A percentile compares a stretch with the other conserved stretches of the same genome.
These are phyloP conservation scores for Ceyx erithaca DNA, from an alignment of 2,797 vertebrate species.

Conservation along the genomic window DNA sequence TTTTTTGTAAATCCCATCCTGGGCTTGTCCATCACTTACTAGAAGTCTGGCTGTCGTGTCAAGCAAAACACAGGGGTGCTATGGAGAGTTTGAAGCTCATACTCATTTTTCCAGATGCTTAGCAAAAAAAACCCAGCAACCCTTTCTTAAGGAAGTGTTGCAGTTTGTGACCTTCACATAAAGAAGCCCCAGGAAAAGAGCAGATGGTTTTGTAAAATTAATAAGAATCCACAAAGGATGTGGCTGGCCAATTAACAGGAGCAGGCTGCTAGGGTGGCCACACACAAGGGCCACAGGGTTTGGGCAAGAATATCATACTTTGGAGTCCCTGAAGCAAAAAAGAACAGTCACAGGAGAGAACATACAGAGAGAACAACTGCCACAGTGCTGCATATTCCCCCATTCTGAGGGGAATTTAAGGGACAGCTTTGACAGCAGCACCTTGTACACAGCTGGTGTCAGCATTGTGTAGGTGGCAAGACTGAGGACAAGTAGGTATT, in stretches of 20 bases:
- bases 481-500: background rate
- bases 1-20: constrained; percentile 59
- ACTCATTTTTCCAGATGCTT: constrained; percentile 69
- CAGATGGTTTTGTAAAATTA: background rate
- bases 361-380: background rate
- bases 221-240: background rate
- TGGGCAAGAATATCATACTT: background rate
- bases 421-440: background rate
- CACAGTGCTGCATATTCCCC: background rate
- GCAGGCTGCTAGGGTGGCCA: background rate
- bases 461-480: background rate
- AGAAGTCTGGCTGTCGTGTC: constrained; percentile 46
- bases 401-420: background rate
- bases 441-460: background rate
- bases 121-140: constrained; percentile 55
- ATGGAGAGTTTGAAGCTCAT: constrained; percentile 26
- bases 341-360: background rate
- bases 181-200: background rate
- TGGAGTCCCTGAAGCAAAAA: background rate
- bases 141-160: constrained; percentile 41
- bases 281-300: background rate
- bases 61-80: constrained; percentile 67
- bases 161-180: background rate
- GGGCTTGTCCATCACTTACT: constrained; percentile 52
- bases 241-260: background rate